Evolutionary conservation across 2,888 invertebrate genomes (phyloP).

Genomic region (Minunthozetes semirufus): DNA sequence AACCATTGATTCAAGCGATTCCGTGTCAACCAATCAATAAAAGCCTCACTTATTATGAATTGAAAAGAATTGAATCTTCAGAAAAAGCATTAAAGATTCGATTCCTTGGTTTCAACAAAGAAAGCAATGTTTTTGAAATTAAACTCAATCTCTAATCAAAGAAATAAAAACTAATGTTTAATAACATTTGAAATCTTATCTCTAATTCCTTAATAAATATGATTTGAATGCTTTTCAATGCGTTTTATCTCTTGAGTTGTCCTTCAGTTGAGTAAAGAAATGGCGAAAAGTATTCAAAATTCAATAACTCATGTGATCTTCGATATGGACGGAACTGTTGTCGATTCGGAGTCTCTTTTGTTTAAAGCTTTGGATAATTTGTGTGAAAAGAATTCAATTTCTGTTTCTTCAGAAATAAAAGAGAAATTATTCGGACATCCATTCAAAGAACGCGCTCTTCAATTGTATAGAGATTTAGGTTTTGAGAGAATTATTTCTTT

Average conservation of each 20-base stretch:
- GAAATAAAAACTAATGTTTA: too few species aligned
- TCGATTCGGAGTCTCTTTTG: conserved; percentile 9
- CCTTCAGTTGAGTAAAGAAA: not conserved
- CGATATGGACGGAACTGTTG: conserved; percentile 19
- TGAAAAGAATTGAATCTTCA: not conserved
- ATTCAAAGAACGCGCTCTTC: not conserved
- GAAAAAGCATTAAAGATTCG: not conserved
- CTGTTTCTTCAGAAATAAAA: not conserved
- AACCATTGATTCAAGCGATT: not conserved
- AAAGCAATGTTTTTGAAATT: not conserved
- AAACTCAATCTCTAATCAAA: too few species aligned
- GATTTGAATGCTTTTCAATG: not conserved
- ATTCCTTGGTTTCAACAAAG: not conserved
- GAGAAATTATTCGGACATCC: conserved; percentile 7
- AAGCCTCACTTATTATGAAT: not conserved
- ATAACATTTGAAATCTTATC: not conserved
- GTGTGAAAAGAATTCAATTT: not conserved
- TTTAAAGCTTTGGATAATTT: not conserved
- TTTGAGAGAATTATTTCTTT: not conserved
- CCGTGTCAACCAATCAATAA: too few species aligned
- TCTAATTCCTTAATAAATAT: not conserved
- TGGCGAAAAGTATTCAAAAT: too few species aligned
- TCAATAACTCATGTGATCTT: conserved; percentile 26
- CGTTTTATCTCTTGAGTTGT: not conserved
- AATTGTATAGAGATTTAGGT: not conserved